Evolutionary conservation across 2,113 vertebrate genomes (phyloP).

Genomic region (Megalops atlanticus): DNA sequence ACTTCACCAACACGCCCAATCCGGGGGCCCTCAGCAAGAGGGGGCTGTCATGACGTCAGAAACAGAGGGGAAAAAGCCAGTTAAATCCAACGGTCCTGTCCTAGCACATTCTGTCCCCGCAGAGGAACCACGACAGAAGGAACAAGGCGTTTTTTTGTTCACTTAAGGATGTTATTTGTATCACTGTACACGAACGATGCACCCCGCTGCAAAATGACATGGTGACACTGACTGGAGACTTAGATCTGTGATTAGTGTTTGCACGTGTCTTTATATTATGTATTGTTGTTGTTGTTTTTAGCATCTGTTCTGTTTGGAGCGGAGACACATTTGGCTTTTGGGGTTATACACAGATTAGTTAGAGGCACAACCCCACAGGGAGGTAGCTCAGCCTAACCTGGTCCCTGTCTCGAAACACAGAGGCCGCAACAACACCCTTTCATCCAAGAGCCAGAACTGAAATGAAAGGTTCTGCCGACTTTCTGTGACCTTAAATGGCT

Average conservation of each 20-base stretch:
- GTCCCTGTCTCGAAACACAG: not conserved
- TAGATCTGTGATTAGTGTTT: not conserved
- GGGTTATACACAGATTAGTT: not conserved
- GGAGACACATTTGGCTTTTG: not conserved
- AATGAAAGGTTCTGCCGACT: conserved; percentile 42
- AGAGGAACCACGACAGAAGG: no score
- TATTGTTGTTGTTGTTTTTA: no score
- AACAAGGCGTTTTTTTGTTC: no score
- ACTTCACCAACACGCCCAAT: no score
- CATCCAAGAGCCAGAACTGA: conserved; percentile 31
- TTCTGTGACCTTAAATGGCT: conserved; percentile 64
- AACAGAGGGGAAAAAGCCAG: no score
- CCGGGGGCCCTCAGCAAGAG: no score
- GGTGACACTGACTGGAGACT: not conserved
- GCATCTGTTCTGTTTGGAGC: no score
- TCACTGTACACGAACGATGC: not conserved
- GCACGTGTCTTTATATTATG: not conserved
- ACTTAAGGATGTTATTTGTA: no score
- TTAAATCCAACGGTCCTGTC: no score
- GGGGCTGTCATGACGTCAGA: no score
- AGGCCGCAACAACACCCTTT: conserved; percentile 24
- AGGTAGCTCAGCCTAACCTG: not conserved
- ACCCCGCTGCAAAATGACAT: not conserved
- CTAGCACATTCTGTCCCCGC: no score
- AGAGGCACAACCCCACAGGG: no score